Conservation (phyloP, 1,140 invertebrate species). For the Ostrea edulis region DNA sequence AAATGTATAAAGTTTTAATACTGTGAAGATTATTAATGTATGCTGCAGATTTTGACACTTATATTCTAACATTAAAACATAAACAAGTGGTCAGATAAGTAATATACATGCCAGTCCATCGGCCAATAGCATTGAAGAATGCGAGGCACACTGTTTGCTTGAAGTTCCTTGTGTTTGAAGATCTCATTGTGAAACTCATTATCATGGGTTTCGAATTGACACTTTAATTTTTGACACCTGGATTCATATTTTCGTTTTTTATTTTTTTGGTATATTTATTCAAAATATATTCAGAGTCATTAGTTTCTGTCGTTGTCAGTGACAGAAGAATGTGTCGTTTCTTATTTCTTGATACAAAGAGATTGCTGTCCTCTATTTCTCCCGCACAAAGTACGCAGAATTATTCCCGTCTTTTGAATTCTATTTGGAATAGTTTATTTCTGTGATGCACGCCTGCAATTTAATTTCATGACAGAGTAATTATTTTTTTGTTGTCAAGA, state of each 20-base stretch:
- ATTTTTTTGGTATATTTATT: constrained; percentile 25
- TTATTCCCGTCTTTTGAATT: constrained; percentile 10
- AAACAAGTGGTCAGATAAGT: constrained; percentile 25
- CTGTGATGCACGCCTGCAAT: not conserved
- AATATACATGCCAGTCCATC: not conserved
- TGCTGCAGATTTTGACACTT: constrained; percentile 27
- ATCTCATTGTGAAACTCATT: constrained; percentile 8
- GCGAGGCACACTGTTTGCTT: not conserved
- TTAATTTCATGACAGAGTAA: not conserved
- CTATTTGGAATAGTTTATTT: not conserved
- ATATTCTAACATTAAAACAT: not conserved
- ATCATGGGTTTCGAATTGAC: constrained; percentile 19
- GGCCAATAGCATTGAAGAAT: not conserved
- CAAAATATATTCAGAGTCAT: constrained; percentile 33
- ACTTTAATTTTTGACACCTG: constrained; percentile 32
- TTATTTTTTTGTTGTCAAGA: not conserved
- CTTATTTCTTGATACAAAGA: constrained; percentile 23
- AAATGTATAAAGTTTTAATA: not conserved
- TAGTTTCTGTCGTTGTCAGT: constrained; percentile 15
- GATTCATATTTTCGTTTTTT: constrained; percentile 20
- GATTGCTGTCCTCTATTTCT: not conserved
- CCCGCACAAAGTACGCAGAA: not conserved
- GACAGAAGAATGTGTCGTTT: constrained; percentile 22
- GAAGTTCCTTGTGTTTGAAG: constrained; percentile 10
- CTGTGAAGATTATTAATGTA: constrained; percentile 13